phyloP scores from a whole-genome alignment of 2,888 invertebrate species.

The Hydraecia micacea region DNA sequence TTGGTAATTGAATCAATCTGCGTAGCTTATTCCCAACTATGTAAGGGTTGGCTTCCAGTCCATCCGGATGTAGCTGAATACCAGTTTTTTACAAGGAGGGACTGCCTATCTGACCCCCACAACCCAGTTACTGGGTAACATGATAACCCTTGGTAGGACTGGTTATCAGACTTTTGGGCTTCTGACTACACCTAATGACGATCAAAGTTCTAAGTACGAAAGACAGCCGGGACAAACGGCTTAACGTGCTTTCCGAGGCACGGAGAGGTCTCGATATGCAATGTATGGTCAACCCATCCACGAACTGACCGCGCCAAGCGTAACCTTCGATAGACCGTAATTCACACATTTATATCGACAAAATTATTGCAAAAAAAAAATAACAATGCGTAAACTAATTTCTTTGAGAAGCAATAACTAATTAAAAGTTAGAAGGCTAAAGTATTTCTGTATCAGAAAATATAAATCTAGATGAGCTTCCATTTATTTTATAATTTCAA shows the following conservation, averaged over 20 bases:
- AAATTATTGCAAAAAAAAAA: not conserved
- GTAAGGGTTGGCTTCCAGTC: not conserved
- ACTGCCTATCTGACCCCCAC: not conserved
- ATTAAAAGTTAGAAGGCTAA: conserved; percentile 21
- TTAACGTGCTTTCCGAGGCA: not conserved
- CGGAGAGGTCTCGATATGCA: not conserved
- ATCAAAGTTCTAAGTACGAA: too few relatives aligned
- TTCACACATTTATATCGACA: too few relatives aligned
- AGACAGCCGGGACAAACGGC: not conserved
- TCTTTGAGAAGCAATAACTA: not conserved
- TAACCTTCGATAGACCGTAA: not conserved
- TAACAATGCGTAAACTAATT: not conserved
- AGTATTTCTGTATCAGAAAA: conserved; percentile 13
- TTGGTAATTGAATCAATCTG: not conserved
- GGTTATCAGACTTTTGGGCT: too few relatives aligned
- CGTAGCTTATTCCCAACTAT: not conserved
- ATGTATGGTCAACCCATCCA: not conserved
- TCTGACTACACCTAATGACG: not conserved
- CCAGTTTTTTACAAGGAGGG: not conserved
- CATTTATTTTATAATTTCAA: conserved; percentile 19
- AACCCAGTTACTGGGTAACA: not conserved
- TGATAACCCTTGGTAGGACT: not conserved
- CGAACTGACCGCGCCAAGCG: not conserved
- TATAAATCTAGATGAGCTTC: conserved; percentile 17
- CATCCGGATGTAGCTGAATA: not conserved